A percentile compares a stretch with the other conserved stretches of the same genome.
Evolutionary conservation across 2,797 vertebrate genomes (phyloP).

Genomic region (Ctenopoma multispine): DNA sequence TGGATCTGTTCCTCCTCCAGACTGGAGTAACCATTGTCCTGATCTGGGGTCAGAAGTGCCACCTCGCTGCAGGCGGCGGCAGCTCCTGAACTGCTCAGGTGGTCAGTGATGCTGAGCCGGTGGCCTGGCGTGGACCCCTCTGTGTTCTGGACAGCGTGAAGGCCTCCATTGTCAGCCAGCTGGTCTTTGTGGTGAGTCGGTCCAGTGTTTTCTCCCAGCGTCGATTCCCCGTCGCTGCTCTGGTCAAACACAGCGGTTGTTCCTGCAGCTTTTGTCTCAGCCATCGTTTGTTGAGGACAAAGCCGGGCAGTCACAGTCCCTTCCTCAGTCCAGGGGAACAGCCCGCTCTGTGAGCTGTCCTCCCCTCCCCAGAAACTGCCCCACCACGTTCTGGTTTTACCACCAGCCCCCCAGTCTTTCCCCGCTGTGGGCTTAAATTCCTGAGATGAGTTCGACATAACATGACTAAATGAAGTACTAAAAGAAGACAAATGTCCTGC

Average conservation of each 20-base stretch:
- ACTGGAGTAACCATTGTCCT: conserved; percentile 92
- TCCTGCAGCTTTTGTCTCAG: conserved; percentile 54
- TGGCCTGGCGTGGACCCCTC: conserved; percentile 40
- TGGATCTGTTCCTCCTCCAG: conserved; percentile 89
- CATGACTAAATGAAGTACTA: conserved; percentile 64
- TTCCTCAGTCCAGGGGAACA: conserved; percentile 42
- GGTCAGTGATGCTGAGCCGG: conserved; percentile 14
- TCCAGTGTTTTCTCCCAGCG: conserved; percentile 75
- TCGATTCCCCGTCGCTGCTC: conserved; percentile 30
- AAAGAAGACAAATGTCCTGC: conserved; percentile 37
- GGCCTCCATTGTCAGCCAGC: conserved; percentile 51
- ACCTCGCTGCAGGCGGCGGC: conserved; percentile 52
- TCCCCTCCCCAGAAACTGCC: conserved; percentile 58
- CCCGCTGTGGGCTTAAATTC: conserved; percentile 11
- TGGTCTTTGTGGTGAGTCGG: conserved; percentile 59
- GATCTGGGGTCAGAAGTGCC: conserved; percentile 80
- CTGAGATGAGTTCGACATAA: conserved; percentile 55
- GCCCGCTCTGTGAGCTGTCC: conserved; percentile 27
- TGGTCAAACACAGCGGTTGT: conserved; percentile 55
- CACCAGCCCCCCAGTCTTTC: conserved; percentile 13
- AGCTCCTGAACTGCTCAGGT: conserved; percentile 38
- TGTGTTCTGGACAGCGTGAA: conserved; percentile 51
- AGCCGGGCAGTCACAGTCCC: conserved; percentile 20
- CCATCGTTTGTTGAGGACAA: conserved; percentile 53
- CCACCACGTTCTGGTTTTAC: conserved; percentile 58